phyloP scores from a whole-genome alignment of 2,113 vertebrate species.

The Trichechus manatus region DNA sequence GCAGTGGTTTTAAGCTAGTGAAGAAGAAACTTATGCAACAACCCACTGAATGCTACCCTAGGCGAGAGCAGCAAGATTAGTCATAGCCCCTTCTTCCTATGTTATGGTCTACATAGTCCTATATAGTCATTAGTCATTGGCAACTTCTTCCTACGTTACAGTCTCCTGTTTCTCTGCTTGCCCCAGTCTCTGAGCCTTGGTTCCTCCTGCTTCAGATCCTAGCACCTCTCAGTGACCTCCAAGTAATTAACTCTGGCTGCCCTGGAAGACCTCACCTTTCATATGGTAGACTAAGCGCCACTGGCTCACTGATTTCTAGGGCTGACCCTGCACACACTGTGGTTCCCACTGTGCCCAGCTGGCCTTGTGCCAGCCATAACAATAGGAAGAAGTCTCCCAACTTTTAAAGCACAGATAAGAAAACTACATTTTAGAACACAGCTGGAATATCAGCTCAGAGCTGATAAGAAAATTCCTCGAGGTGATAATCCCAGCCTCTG shows the following conservation, averaged over 20 bases:
- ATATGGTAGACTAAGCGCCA: not conserved
- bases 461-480: slow-evolving; percentile 7
- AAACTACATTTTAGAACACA: slow-evolving; percentile 48
- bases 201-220: not conserved
- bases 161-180: not conserved
- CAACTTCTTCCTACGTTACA: not conserved
- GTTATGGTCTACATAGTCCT: not conserved
- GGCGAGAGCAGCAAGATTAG: not conserved
- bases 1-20: not conserved
- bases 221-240: slow-evolving; percentile 3
- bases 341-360: not conserved
- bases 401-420: not conserved
- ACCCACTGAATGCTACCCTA: not conserved
- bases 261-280: not conserved
- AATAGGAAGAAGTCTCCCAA: not conserved
- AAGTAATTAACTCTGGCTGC: not conserved
- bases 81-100: not conserved
- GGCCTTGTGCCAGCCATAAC: slow-evolving; percentile 34
- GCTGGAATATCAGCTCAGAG: not conserved
- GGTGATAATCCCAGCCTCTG: not conserved
- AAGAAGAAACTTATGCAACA: not conserved
- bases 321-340: not conserved
- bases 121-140: not conserved
- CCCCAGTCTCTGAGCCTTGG: not conserved
- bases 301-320: slow-evolving; percentile 25